Evolutionary conservation across 2,113 vertebrate species (phyloP), one percentile per base, ranked within the genome.

Genomic region (Hippopotamus amphibius): DNA sequence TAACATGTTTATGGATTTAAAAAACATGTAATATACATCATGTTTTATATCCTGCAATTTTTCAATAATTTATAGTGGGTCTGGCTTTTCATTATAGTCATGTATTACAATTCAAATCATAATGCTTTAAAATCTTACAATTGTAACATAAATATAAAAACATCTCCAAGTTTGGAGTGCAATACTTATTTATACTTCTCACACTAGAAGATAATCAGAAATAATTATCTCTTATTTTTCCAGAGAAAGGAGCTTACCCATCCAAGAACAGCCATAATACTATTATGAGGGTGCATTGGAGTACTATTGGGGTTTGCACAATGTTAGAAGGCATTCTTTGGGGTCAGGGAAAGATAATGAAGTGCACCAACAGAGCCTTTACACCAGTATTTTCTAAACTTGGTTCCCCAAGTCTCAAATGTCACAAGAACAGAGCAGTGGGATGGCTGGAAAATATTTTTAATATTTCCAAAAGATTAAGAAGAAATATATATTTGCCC

Each of bases 61-160:
- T 84, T 59, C 37, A 37, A 30, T 59, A 65, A 74, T 74, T 93
- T 90, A 81, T 89, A 90, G 66, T 87, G 12, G 3, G 5, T 19
- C 28, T 87, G 50, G 11, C 7, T 95, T 90, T 86, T 6, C 30
- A 81, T 48, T 74, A 61, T 89, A 92, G 30, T 55, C 17, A 19
- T 63, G 0, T 59, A 86, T 80, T 68, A 74, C 80, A 94, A 80
- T 81, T 95, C 16, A 82, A 30, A 46, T 46, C 16, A 63, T 13
- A 46, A 55, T 61, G 33, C 5, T 55, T 81, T 69, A 93, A 81
- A 97, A 76, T 80, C 43, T 89, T 86, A 59, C 1, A 26, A 16
- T 50, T 82, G 15, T 30, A 65, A 77, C 53, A 85, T 63, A 37
- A 37, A 37, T 71, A 79, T 65, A 92, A 96, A 89, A 96, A 89